phyloP scores from a whole-genome alignment of 2,113 vertebrate genomes.

The Nycticryphes semicollaris region DNA sequence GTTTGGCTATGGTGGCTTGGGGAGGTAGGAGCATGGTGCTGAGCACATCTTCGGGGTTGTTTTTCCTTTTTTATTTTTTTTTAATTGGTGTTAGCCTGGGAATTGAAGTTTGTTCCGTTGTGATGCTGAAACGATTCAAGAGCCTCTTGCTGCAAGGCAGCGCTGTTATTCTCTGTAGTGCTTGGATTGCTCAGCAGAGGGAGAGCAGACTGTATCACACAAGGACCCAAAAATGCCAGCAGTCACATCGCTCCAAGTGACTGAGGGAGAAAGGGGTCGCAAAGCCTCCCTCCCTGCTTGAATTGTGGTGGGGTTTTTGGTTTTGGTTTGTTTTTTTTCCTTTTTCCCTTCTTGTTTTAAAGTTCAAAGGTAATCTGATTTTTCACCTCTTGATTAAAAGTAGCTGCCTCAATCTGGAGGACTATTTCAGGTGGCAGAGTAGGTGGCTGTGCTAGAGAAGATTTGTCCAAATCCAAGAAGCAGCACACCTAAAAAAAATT shows the following conservation, averaged over 20 bases:
- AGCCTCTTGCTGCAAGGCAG: conserved; percentile 2
- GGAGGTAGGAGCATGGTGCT: neutral
- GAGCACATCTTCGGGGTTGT: rapidly evolving
- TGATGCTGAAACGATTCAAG: neutral
- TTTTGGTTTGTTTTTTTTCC: rapidly evolving
- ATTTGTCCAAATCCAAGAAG: neutral
- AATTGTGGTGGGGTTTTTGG: neutral
- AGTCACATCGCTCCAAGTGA: neutral
- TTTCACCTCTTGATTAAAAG: neutral
- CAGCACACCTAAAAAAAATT: neutral
- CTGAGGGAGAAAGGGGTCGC: neutral
- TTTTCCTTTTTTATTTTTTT: neutral
- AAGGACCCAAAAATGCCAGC: neutral
- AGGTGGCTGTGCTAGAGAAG: neutral
- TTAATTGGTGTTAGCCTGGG: neutral
- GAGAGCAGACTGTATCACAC: conserved; percentile 5
- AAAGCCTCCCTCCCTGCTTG: neutral
- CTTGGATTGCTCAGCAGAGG: conserved; percentile 60
- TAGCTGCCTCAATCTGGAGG: neutral
- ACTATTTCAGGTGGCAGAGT: neutral
- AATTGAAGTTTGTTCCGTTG: neutral
- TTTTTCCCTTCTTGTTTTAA: neutral
- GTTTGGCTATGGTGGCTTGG: neutral
- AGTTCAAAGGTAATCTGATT: neutral
- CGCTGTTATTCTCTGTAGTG: conserved; percentile 38